Conservation (phyloP, 2,797 vertebrate species). For the Clamator glandarius region DNA sequence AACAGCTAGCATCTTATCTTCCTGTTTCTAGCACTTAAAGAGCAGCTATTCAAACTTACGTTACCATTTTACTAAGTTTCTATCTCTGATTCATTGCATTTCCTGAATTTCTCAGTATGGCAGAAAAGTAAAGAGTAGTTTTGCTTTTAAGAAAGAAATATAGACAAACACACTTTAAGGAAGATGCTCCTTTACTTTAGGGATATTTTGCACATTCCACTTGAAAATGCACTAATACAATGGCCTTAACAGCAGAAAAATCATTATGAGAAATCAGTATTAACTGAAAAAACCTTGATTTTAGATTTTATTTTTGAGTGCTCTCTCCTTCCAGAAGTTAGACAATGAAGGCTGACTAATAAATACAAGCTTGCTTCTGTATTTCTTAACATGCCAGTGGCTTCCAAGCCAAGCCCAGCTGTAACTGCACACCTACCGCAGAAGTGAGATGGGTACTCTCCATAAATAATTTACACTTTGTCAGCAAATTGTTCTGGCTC, state of each 20-base stretch:
- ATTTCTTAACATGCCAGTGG: not conserved
- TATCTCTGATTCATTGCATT: not conserved
- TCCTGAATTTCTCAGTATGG: not conserved
- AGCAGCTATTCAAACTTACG: not conserved
- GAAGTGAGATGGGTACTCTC: not conserved
- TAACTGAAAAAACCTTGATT: not conserved
- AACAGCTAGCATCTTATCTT: not conserved
- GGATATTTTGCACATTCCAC: not conserved
- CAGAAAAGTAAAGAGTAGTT: not conserved
- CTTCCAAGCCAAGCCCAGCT: not conserved
- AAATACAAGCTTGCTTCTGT: not conserved
- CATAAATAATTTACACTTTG: not conserved
- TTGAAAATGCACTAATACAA: not conserved
- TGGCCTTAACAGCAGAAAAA: not conserved
- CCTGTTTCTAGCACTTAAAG: not conserved
- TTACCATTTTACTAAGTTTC: not conserved
- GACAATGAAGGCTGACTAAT: not conserved
- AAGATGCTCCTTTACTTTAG: not conserved
- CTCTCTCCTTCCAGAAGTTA: not conserved
- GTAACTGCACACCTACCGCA: not conserved
- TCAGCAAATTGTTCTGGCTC: not conserved
- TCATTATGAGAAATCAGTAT: too few species aligned
- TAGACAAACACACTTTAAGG: not conserved
- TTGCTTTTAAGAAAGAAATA: constrained; percentile 4
- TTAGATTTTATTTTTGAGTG: not conserved